Evolutionary conservation across 2,797 vertebrate genomes (phyloP).

Genomic region (Acipenser transmontanus): DNA sequence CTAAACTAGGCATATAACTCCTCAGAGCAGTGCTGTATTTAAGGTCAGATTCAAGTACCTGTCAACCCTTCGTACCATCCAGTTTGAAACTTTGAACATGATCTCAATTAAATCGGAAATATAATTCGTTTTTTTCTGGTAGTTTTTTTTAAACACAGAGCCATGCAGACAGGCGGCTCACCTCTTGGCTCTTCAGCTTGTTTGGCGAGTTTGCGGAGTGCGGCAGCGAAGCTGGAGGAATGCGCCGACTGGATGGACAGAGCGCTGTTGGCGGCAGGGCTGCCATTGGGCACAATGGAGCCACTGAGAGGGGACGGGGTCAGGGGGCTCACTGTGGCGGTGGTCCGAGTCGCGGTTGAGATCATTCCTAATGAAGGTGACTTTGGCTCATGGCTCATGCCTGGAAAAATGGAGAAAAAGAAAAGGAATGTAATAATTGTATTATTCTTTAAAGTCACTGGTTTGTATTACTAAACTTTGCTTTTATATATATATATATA

Average conservation of each 20-base stretch:
- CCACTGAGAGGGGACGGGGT: slow-evolving; percentile 92
- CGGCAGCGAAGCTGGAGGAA: slow-evolving; percentile 91
- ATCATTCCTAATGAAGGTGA: slow-evolving; percentile 98
- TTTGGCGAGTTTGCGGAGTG: slow-evolving; percentile 96
- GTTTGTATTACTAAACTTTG: too few relatives aligned
- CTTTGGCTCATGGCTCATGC: slow-evolving; percentile 99
- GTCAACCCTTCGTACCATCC: too few relatives aligned
- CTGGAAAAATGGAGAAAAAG: slow-evolving; percentile 57
- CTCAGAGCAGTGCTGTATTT: too few relatives aligned
- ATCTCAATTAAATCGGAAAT: too few relatives aligned
- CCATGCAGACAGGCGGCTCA: slow-evolving; percentile 46
- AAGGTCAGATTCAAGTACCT: too few relatives aligned
- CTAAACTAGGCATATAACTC: too few relatives aligned
- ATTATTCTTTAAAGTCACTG: not conserved
- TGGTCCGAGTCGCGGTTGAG: slow-evolving; percentile 93
- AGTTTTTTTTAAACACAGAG: too few relatives aligned
- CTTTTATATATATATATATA: too few relatives aligned
- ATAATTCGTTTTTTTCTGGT: too few relatives aligned
- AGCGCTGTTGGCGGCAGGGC: slow-evolving; percentile 72
- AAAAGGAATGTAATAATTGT: slow-evolving; percentile 21
- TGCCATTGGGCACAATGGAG: slow-evolving; percentile 95
- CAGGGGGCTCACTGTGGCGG: slow-evolving; percentile 94
- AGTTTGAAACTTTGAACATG: too few relatives aligned
- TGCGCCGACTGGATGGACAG: slow-evolving; percentile 80
- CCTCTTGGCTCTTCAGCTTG: slow-evolving; percentile 97